These are phyloP conservation scores for Sinocyclocheilus maitianheensis DNA, from an alignment of 2,113 vertebrate genomes.

Conservation along the genomic window DNA sequence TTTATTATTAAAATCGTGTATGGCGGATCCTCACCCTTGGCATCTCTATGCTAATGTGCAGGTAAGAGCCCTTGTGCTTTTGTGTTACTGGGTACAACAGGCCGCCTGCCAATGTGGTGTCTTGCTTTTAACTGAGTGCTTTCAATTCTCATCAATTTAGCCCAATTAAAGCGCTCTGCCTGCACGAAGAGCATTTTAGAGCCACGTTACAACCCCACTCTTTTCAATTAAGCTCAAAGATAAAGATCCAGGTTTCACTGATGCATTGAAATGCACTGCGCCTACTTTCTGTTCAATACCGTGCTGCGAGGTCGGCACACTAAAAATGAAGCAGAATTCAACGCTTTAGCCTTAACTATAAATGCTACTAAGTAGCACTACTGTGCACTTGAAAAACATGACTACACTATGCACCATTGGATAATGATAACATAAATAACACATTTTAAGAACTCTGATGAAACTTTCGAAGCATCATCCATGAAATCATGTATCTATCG, in stretches of 20 bases:
- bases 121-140: slow-evolving; percentile 70
- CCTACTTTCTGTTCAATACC: not conserved
- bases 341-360: not conserved
- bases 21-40: slow-evolving; percentile 58
- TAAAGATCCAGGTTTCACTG: slow-evolving; percentile 56
- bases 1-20: slow-evolving; percentile 68
- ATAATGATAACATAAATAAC: not conserved
- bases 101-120: slow-evolving; percentile 61
- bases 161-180: slow-evolving; percentile 71
- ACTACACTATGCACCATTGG: too few species aligned
- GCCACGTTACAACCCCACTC: slow-evolving; percentile 58
- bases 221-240: slow-evolving; percentile 61
- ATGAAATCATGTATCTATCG: not conserved
- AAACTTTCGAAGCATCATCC: not conserved
- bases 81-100: slow-evolving; percentile 55
- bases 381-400: not conserved
- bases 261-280: slow-evolving; percentile 13
- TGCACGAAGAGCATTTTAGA: slow-evolving; percentile 66
- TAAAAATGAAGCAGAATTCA: not conserved
- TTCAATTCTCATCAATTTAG: slow-evolving; percentile 76
- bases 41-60: slow-evolving; percentile 72
- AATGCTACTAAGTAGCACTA: not conserved
- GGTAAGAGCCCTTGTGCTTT: slow-evolving; percentile 68
- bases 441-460: not conserved
- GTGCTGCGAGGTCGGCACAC: not conserved